phyloP scores from a whole-genome alignment of 2,113 vertebrate genomes.

The Hippocampus abdominalis region DNA sequence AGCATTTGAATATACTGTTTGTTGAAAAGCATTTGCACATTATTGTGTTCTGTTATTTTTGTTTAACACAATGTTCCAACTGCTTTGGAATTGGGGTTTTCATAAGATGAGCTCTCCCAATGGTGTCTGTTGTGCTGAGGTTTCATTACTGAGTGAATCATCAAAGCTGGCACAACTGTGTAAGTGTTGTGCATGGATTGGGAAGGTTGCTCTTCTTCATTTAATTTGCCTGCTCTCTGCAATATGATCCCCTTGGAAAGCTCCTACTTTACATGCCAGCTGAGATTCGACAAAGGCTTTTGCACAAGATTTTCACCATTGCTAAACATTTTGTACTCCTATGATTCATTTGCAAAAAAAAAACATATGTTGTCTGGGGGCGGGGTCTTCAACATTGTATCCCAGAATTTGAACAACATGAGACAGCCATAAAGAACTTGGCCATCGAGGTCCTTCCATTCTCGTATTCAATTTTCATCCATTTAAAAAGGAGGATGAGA shows the following conservation, averaged over 20 bases:
- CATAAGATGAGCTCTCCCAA: constrained; percentile 37
- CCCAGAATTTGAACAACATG: not conserved
- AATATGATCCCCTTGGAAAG: constrained; percentile 31
- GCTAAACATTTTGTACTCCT: not conserved
- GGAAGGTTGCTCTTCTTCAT: constrained; percentile 33
- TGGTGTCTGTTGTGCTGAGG: constrained; percentile 28
- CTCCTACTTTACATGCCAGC: constrained; percentile 34
- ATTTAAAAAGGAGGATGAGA: constrained; percentile 36
- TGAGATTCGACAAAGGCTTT: constrained; percentile 12
- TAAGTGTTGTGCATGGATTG: constrained; percentile 26
- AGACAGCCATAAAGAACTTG: not conserved
- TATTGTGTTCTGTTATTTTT: no score
- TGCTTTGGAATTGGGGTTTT: constrained; percentile 5
- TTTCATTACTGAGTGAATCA: constrained; percentile 62
- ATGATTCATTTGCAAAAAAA: not conserved
- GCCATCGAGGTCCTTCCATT: not conserved
- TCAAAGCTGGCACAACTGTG: constrained; percentile 37
- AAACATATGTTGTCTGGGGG: not conserved
- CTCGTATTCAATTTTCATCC: constrained; percentile 21
- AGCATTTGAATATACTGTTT: no score
- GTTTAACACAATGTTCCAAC: no score
- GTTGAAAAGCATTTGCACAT: no score
- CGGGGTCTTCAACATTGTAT: not conserved
- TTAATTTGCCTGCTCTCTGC: constrained; percentile 24
- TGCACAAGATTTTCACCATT: constrained; percentile 9